Conservation (phyloP, 2,888 invertebrate species). For the Tetramorium bicarinatum region DNA sequence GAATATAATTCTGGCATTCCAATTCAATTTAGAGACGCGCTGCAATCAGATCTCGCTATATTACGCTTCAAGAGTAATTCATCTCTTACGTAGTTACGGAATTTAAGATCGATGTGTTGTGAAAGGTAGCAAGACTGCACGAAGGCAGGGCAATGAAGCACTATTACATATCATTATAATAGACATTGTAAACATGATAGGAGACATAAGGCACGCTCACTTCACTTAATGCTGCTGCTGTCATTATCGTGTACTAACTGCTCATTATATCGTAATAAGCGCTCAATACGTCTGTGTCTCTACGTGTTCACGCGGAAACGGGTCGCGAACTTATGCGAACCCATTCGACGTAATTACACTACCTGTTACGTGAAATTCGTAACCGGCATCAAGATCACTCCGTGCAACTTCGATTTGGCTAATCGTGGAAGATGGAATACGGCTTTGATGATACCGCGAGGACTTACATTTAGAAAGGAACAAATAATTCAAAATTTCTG, state of each 20-base stretch:
- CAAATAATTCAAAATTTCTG: background rate
- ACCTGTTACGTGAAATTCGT: constrained; percentile 68
- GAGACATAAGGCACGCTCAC: constrained; percentile 19
- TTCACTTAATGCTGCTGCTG: constrained; percentile 59
- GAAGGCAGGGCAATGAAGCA: constrained; percentile 11
- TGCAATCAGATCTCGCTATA: constrained; percentile 11
- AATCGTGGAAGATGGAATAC: constrained; percentile 21
- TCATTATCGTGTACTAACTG: constrained; percentile 73
- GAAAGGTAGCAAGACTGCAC: background rate
- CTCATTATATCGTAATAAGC: constrained; percentile 70
- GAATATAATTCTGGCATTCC: background rate
- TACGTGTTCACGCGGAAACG: constrained; percentile 12
- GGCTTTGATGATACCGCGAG: background rate
- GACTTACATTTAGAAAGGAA: background rate
- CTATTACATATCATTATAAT: constrained; percentile 49
- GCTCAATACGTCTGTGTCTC: constrained; percentile 30
- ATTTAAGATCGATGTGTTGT: background rate
- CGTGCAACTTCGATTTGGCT: constrained; percentile 41
- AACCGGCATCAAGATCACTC: constrained; percentile 48
- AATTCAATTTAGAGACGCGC: background rate
- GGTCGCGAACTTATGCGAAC: constrained; percentile 60
- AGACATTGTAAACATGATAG: constrained; percentile 53
- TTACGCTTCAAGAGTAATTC: background rate
- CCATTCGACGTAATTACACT: constrained; percentile 73
- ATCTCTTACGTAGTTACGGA: background rate